Evolutionary conservation across 2,888 invertebrate species (phyloP), one percentile per base, ranked within the genome.

Genomic region (Ormyrus pomaceus): DNA sequence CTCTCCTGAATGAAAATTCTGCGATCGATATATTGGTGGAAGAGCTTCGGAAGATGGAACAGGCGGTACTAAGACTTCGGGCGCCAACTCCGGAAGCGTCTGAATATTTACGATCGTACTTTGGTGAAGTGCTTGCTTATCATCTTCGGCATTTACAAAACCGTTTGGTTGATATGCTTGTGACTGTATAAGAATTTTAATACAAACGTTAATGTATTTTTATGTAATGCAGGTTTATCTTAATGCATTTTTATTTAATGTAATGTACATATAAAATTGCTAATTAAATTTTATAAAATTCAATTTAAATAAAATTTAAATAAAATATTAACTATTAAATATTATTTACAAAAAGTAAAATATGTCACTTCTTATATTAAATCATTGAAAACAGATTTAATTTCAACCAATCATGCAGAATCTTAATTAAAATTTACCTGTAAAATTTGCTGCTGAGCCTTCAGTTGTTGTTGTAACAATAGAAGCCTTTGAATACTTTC

Each of bases 401-500:
- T 64, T 50, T 64, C 13, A 46, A 45, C 5, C 8, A 0, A 7
- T 11, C 48, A 13, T 34, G 34, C 34, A 34, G 34, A 34, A 34
- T 34, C 34, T 34, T 34, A 34, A 34, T 34, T 11, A 77, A 64
- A 48, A 74, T 58, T 78, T 85, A 90, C 90, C 87, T 89, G 89
- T 48, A 90, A 85, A 45, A 90, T 77, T 55, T 89, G 87, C 66
- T 90, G 90, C 73, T 90, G 90, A 9, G 87, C 77, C 76, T 86
- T 87, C 2, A 90, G 83, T 62, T 90, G 90, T 59, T 90, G 89
- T 72, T 90, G 90, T 69, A 90, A 82, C 19, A 87, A 53, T 66
- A 90, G 64, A 10, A 90, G 82, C 71, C 88, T 88, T 75, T 89
- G 89, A 61, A 90, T 90, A 76, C 87, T 90, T 79, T 90, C 90